A percentile compares a stretch with the other conserved stretches of the same genome.
These are phyloP conservation scores for Adelphocoris suturalis DNA, from an alignment of 2,888 invertebrate genomes.

Conservation along the genomic window DNA sequence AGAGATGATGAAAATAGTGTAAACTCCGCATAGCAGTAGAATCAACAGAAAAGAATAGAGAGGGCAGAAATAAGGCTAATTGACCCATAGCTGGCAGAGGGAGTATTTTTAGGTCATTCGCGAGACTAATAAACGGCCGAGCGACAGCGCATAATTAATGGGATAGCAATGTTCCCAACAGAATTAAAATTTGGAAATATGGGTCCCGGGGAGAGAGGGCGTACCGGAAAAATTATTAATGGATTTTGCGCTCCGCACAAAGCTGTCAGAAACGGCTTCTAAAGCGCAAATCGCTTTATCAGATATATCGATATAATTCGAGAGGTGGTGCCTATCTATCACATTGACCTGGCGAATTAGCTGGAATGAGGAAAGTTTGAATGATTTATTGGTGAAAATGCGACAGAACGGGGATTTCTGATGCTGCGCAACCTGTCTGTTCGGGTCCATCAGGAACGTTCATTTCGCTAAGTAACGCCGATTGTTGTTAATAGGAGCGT, in stretches of 20 bases:
- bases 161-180: constrained; percentile 48
- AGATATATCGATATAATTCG: not conserved
- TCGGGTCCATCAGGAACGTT: no score
- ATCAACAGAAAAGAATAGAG: not conserved
- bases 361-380: no score
- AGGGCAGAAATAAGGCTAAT: not conserved
- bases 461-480: no score
- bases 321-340: not conserved
- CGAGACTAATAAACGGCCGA: constrained; percentile 5
- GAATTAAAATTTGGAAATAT: constrained; percentile 29
- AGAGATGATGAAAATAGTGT: not conserved
- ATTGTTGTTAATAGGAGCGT: no score
- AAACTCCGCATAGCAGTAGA: constrained; percentile 22
- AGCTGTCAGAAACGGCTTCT: not conserved
- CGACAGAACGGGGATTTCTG: no score
- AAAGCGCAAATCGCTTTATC: not conserved
- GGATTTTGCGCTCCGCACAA: not conserved
- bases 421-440: no score
- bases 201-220: not conserved
- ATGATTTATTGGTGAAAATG: no score
- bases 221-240: not conserved
- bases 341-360: not conserved
- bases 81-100: constrained; percentile 33
- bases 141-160: constrained; percentile 47
- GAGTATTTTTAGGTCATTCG: constrained; percentile 16